These are phyloP conservation scores for Drosophila yooni DNA, from an alignment of 2,888 invertebrate genomes.

Conservation along the genomic window DNA sequence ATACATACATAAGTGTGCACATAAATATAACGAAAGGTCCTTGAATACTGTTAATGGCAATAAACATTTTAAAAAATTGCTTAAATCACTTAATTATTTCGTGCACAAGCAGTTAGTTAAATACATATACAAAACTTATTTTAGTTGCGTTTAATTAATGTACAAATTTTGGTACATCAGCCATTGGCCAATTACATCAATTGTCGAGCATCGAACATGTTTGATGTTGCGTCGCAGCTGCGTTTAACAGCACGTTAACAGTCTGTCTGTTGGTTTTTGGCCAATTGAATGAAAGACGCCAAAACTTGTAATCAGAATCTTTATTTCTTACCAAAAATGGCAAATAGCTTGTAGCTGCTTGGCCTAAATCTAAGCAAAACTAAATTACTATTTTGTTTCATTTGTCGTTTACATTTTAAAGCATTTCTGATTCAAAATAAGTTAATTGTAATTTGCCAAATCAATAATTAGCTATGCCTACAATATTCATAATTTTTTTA, in stretches of 20 bases:
- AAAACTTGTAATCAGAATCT: background rate
- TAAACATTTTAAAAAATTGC: background rate
- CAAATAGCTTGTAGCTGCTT: background rate
- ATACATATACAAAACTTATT: background rate
- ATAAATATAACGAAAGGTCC: background rate
- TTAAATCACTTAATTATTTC: background rate
- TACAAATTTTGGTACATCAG: constrained; percentile 41
- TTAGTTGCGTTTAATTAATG: background rate
- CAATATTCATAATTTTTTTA: background rate
- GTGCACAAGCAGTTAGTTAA: background rate
- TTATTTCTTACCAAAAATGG: background rate
- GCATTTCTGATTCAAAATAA: background rate
- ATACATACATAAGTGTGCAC: background rate
- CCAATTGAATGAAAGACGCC: background rate
- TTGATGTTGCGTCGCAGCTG: constrained; percentile 22
- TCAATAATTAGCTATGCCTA: background rate
- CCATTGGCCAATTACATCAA: constrained; percentile 23
- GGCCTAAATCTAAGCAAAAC: background rate
- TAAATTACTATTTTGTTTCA: background rate
- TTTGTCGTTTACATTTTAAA: background rate
- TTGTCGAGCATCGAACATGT: constrained; percentile 43
- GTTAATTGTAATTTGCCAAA: background rate
- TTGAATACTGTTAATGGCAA: background rate
- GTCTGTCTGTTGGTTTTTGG: background rate
- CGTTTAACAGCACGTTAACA: constrained; percentile 24